Evolutionary conservation across 1,140 invertebrate species (phyloP).

Genomic region (Aphidius gifuensis): DNA sequence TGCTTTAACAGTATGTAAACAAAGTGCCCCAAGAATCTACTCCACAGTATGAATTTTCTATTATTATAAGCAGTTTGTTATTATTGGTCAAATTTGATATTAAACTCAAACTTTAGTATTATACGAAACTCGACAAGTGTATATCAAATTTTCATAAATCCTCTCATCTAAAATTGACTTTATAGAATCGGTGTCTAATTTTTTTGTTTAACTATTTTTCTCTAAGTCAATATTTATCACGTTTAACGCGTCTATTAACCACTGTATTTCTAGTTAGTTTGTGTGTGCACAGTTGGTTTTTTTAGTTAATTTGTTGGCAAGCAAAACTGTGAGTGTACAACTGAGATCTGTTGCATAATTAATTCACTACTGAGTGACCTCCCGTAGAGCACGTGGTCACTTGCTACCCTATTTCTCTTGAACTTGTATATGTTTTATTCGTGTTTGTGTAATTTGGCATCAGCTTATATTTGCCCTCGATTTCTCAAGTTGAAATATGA

Average conservation of each 20-base stretch:
- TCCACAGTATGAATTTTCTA: not conserved
- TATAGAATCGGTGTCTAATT: no score
- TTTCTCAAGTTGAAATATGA: no score
- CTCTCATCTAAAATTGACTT: no score
- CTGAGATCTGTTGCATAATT: conserved; percentile 44
- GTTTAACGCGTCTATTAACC: no score
- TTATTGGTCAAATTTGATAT: no score
- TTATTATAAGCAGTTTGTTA: conserved; percentile 1
- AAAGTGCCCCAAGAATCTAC: not conserved
- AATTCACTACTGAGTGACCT: conserved; percentile 42
- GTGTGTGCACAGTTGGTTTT: not conserved
- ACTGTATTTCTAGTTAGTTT: not conserved
- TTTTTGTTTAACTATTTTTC: no score
- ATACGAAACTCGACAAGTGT: no score
- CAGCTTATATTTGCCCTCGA: not conserved
- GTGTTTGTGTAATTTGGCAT: conserved; percentile 27
- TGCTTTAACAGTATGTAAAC: conserved; percentile 31
- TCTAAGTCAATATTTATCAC: no score
- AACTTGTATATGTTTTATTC: conserved; percentile 5
- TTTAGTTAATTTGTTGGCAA: conserved; percentile 41
- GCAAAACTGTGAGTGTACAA: conserved; percentile 20
- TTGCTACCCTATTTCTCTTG: not conserved
- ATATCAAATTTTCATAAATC: no score
- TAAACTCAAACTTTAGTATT: no score
- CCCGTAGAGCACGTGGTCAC: conserved; percentile 23